Evolutionary conservation across 2,113 vertebrate genomes (phyloP).

Genomic region (Amphiprion percula): DNA sequence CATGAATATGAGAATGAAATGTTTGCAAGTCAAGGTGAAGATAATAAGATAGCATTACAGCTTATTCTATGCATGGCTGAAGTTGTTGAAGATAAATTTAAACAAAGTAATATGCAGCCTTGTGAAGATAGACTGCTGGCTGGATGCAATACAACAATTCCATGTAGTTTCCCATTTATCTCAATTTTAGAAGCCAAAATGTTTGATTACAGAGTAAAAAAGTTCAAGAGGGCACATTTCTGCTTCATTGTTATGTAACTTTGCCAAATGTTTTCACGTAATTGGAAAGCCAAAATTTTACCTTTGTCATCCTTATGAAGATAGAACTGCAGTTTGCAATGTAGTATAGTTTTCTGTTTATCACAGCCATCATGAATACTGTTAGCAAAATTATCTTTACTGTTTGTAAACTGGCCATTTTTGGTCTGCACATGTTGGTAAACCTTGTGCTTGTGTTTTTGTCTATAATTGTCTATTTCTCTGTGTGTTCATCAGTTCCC

Average conservation of each 20-base stretch:
- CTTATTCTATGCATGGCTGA: constrained; percentile 6
- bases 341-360: too few species aligned
- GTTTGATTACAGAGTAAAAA: constrained; percentile 48
- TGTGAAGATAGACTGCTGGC: constrained; percentile 8
- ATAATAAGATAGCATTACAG: constrained; percentile 17
- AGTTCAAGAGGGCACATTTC: constrained; percentile 6
- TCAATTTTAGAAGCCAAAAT: constrained; percentile 34
- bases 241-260: too few species aligned
- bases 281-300: too few species aligned
- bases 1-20: constrained; percentile 31
- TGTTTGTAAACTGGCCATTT: neutral
- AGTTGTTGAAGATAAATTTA: constrained; percentile 3
- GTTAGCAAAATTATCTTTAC: too few species aligned
- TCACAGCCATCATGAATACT: too few species aligned
- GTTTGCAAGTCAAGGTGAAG: constrained; percentile 31
- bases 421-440: neutral
- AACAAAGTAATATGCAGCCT: constrained; percentile 1
- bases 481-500: neutral
- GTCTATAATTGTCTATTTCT: neutral
- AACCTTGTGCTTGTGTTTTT: neutral
- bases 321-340: too few species aligned
- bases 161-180: constrained; percentile 43
- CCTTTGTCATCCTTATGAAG: too few species aligned
- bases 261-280: too few species aligned
- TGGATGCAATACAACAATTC: constrained; percentile 24